phyloP scores from a whole-genome alignment of 1,140 invertebrate genomes.

The Reticulitermes speratus region DNA sequence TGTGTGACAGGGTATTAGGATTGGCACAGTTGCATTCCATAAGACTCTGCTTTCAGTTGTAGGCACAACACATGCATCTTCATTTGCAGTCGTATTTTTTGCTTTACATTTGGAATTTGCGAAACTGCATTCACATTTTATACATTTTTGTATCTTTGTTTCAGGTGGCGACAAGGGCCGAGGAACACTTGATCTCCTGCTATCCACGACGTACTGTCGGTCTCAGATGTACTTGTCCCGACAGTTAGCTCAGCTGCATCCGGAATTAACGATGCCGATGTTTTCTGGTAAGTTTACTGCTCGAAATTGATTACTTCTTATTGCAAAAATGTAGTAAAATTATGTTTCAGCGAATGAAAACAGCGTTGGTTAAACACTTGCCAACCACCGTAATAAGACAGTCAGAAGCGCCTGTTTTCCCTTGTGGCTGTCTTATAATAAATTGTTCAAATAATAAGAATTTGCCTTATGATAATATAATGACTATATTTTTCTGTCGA shows the following conservation, averaged over 20 bases:
- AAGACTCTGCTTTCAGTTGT: too few relatives aligned
- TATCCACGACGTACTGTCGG: constrained; percentile 84
- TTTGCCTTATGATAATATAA: too few relatives aligned
- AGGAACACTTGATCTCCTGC: constrained; percentile 75
- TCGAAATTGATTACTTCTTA: background rate
- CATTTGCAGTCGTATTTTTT: too few relatives aligned
- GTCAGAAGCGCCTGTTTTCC: too few relatives aligned
- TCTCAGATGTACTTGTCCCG: constrained; percentile 89
- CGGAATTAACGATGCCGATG: constrained; percentile 98
- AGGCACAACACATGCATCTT: too few relatives aligned
- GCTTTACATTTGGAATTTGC: too few relatives aligned
- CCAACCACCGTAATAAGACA: background rate
- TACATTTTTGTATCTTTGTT: background rate
- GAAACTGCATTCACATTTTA: background rate
- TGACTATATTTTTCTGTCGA: too few relatives aligned
- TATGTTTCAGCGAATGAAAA: background rate
- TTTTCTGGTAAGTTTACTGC: constrained; percentile 79
- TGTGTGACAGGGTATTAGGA: too few relatives aligned
- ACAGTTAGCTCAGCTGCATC: constrained; percentile 89
- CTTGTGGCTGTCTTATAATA: too few relatives aligned
- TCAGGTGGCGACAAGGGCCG: constrained; percentile 40
- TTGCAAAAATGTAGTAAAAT: background rate
- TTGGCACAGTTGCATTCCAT: too few relatives aligned
- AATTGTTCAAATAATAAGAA: too few relatives aligned
- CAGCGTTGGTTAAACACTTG: background rate